A percentile compares a stretch with the other conserved stretches of the same genome.
Conservation (phyloP, 2,113 vertebrate genomes). For the Motacilla alba region DNA sequence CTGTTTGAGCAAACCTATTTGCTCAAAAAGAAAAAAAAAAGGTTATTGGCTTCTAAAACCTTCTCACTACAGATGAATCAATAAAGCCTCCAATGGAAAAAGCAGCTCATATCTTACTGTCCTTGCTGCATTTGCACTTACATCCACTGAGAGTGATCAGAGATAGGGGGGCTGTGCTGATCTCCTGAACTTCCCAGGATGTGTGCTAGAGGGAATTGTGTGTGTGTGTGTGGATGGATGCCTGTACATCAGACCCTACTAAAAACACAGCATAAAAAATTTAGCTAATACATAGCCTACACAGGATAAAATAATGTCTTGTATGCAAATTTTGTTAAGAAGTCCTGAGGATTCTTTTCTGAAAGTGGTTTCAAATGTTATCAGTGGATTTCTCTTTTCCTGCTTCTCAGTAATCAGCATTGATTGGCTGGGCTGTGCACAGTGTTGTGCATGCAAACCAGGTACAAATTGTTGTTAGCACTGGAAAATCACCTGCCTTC, state of each 20-base stretch:
- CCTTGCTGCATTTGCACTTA: neutral
- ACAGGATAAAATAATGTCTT: neutral
- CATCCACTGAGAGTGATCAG: neutral
- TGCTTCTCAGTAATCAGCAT: neutral
- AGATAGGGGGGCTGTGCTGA: neutral
- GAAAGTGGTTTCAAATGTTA: neutral
- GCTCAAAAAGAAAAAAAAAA: neutral
- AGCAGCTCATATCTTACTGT: neutral
- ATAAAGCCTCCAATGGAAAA: neutral
- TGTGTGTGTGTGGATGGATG: no score
- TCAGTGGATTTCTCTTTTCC: neutral
- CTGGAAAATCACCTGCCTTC: slow-evolving; percentile 26
- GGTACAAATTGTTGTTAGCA: neutral
- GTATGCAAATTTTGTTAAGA: neutral
- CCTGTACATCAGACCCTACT: neutral
- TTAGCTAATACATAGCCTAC: neutral
- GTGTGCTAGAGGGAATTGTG: neutral
- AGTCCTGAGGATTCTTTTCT: neutral
- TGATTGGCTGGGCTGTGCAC: neutral
- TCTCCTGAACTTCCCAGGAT: neutral
- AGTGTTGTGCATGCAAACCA: neutral
- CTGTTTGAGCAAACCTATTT: neutral
- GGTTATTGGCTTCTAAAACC: neutral
- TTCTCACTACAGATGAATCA: neutral
- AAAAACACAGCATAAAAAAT: neutral